Base-by-base conservation (phyloP, 1,140 invertebrate genomes). In the Lerema accius region DNA sequence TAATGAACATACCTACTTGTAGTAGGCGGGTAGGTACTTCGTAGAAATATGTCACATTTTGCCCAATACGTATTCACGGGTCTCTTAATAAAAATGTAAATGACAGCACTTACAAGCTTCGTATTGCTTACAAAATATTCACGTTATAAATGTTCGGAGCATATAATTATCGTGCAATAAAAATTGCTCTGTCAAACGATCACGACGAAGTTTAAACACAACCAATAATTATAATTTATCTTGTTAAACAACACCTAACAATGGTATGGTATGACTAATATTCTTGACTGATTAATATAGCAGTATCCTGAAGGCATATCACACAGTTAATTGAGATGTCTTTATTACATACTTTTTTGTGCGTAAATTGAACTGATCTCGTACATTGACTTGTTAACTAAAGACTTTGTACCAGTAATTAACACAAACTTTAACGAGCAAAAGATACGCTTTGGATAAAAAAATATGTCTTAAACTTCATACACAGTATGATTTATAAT, bases 261-360 rank as follows among this genome's bases (percentile, higher is more conserved):
- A 7, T 23, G 19, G 5, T 23, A 23, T 23, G n/a, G 19, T 23
- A 32, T 32, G 28, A 32, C 28, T 32, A 32, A 32, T 32, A 32
- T 32, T 23, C 19, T 23, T 23, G 19, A 23, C 19, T 23, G 19
- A 23, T 23, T 23, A 23, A 23, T 23, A 23, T 23, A 5, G n/a
- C n/a, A n/a, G 19, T 23, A 23, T 50, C 9, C 48, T 19, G 42
- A 10, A 9, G 17, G 16, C 10, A 45, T 23, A 45, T 45, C 17
- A n/a, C 9, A 19, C 9, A 45, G 16, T 19, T 19, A 23, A 45
- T 45, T 45, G 9, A 23, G 16, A 48, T 11, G n/a, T 48, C 23
- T 48, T 13, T 9, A 10, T 28, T 48, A 14, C n/a, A n/a, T n/a
- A n/a, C 19, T 45, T 45, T 45, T 45, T 45, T 45, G 16, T 45